Conservation (phyloP, 2,113 vertebrate species). For the Callocephalon fimbriatum region DNA sequence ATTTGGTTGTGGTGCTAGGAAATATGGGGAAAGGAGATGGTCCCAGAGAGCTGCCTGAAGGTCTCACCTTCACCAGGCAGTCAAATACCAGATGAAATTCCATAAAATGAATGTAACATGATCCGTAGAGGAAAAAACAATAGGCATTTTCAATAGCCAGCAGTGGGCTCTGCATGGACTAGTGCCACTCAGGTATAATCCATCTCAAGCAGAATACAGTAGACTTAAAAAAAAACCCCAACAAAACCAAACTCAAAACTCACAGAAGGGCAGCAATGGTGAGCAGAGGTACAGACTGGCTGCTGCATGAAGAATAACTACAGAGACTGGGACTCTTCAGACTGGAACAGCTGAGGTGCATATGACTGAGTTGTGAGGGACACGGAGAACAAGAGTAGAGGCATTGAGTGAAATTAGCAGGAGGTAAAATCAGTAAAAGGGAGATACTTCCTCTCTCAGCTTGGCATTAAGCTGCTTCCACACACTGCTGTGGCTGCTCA, state of each 20-base stretch:
- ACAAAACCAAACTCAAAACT: neutral
- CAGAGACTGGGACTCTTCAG: neutral
- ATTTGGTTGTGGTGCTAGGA: neutral
- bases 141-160: neutral
- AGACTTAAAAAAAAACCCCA: neutral
- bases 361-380: neutral
- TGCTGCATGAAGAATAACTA: neutral
- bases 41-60: neutral
- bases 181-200: neutral
- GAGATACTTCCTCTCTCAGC: neutral
- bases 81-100: neutral
- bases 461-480: neutral
- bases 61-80: neutral
- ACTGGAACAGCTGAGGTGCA: neutral
- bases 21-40: neutral
- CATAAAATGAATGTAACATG: neutral
- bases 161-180: neutral
- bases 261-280: neutral
- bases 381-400: neutral
- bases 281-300: neutral
- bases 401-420: neutral
- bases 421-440: neutral
- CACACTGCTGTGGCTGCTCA: neutral
- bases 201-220: neutral
- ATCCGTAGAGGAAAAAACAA: neutral